Evolutionary conservation across 2,888 invertebrate species (phyloP), one percentile per base, ranked within the genome.

Genomic region (Temnothorax ravouxi): DNA sequence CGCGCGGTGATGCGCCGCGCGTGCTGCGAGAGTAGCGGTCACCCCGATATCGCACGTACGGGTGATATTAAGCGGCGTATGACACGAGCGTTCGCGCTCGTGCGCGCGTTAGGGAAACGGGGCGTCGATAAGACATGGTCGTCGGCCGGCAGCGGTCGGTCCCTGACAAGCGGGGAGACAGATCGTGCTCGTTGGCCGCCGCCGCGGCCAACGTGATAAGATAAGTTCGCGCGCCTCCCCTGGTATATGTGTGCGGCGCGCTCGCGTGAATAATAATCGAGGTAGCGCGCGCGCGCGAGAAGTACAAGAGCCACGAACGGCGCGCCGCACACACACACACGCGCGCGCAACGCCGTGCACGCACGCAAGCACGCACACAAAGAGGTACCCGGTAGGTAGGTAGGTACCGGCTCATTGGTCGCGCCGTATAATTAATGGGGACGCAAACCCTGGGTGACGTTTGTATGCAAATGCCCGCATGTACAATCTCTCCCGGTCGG

Each of bases 371-470:
- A 34, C 34, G 34, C 21, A 11, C 21, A 29, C 34, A 71, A 62
- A 67, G 54, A 79, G 75, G 29, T 34, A 2, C 81, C 81, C 64
- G 80, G 72, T 81, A 81, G 84, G 84, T 81, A 81, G 84, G 84
- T 88, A 87, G 87, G 87, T 87, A 86, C 86, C 87, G 92, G 92
- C 92, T 92, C 92, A 92, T 92, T 92, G 92, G 92, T 89, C 91
- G 90, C 89, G 88, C 83, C 88, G 91, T 91, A 92, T 92, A 92
- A 92, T 92, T 92, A 92, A 92, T 92, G 92, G 91, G 91, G 86
- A 91, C 91, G 90, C 92, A 92, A 92, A 92, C 92, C 89, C 91
- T 88, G 91, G 87, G 86, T 92, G 92, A 92, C 91, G 92, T 91
- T 92, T 92, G 90, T 91, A 92, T 91, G 91, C 89, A 91, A 92